Conservation (phyloP, 2,888 invertebrate species). For the Mythimna pallens region DNA sequence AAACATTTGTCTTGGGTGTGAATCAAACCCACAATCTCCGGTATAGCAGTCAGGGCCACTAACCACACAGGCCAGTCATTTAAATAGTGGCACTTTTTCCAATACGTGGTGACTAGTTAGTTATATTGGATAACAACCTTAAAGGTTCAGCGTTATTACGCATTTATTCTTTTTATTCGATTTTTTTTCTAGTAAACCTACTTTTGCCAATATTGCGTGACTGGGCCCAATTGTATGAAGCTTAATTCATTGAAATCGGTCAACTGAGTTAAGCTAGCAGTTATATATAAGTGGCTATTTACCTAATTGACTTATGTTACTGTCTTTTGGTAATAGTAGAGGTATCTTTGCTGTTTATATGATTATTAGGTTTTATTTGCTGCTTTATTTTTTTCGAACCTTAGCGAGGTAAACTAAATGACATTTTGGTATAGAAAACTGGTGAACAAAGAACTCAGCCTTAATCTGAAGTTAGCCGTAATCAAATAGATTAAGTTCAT, state of each 20-base stretch:
- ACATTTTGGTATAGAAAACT: background rate
- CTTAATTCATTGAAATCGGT: conserved; percentile 62
- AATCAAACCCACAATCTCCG: no score
- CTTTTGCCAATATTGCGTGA: conserved; percentile 54
- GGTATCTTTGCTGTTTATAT: conserved; percentile 9
- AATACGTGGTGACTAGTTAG: conserved; percentile 29
- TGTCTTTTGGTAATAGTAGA: conserved; percentile 29
- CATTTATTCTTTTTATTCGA: conserved; percentile 33
- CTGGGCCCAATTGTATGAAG: conserved; percentile 44
- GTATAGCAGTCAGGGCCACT: no score
- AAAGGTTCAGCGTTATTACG: conserved; percentile 17
- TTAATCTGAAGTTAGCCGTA: conserved; percentile 1
- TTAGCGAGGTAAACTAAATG: no score
- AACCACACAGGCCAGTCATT: background rate
- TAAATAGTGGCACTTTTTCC: background rate
- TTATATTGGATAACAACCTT: background rate
- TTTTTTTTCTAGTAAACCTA: conserved; percentile 30
- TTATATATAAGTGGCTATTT: conserved; percentile 51
- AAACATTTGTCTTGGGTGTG: no score
- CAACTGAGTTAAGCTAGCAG: conserved; percentile 44
- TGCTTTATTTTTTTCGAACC: no score
- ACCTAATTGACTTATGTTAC: conserved; percentile 49
- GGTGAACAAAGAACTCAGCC: background rate
- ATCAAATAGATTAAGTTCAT: conserved; percentile 13
- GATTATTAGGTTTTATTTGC: no score